Conservation (phyloP, 2,888 invertebrate species). For the Eupithecia centaureata region DNA sequence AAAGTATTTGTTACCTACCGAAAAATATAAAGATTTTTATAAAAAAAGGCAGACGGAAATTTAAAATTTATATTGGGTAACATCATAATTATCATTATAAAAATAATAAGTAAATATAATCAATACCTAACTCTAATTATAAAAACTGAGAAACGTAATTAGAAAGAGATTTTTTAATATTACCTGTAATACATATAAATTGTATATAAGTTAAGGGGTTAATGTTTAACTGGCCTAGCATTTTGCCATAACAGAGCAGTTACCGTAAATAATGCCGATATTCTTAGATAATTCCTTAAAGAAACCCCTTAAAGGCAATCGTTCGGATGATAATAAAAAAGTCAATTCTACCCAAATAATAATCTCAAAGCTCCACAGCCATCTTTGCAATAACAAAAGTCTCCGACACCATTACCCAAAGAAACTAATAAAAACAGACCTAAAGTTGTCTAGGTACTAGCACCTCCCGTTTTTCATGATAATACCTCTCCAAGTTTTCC, state of each 20-base stretch:
- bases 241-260: neutral
- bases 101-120: too few relatives aligned
- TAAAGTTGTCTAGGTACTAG: constrained; percentile 49
- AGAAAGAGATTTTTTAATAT: too few relatives aligned
- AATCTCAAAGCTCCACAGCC: neutral
- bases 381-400: constrained; percentile 35
- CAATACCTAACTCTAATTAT: too few relatives aligned
- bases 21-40: too few relatives aligned
- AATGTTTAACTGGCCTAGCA: neutral
- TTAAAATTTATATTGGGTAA: too few relatives aligned
- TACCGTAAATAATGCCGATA: neutral
- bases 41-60: too few relatives aligned
- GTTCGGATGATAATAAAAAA: neutral
- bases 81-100: too few relatives aligned
- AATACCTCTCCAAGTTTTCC: constrained; percentile 67
- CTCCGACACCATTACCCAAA: constrained; percentile 38
- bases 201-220: too few relatives aligned
- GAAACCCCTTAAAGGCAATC: neutral
- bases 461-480: constrained; percentile 69
- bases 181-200: too few relatives aligned
- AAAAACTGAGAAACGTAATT: too few relatives aligned
- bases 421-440: constrained; percentile 50
- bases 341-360: neutral
- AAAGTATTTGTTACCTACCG: too few relatives aligned
- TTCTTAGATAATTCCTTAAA: neutral